Base-by-base conservation (phyloP, 2,797 vertebrate genomes). In the Clarias fuscus region DNA sequence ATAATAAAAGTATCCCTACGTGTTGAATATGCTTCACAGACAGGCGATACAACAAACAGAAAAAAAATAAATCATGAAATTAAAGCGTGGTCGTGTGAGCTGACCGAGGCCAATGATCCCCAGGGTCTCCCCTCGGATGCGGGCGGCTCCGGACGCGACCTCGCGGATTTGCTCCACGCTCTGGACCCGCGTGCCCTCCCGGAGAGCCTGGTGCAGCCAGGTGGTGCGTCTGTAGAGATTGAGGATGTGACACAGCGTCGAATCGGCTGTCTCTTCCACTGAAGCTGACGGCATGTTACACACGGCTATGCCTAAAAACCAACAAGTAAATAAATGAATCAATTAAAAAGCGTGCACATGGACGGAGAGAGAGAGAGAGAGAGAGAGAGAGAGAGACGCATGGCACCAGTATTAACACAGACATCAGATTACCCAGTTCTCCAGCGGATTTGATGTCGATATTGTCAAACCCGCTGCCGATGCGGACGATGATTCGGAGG, bases 111-210 rank as follows among this genome's bases (percentile, higher is more conserved):
- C 98, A 62, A 99, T 99, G 91, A 99, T 97, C 92, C 98, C 98
- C 91, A 99, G 92, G 0, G 98, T 99, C 93, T 99, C 98, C 90
- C 98, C 98, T 84, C 98, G 92, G 94, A 99, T 99, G 85, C 98
- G 95, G 24, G 98, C 98, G 0, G 98, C 98, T 84, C 98, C 98
- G 0, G 98, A 99, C 0, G 98, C 98, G 88, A 99, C 98, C 89
- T 99, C 98, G 8, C 98, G 96, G n/a, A 99, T 99, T 95, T 99
- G 98, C 85, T 99, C 98, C 0, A 99, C 97, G 0, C 98, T 99
- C 93, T 99, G 98, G 82, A 99, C 98, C 40, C 98, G 94, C 0
- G 98, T 99, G 91, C 98, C 98, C 90, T 99, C 98, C 48, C 98
- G 93, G 90, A 99, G 95, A 2, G 98, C 97, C 96, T 99, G 97